A percentile compares a stretch with the other conserved stretches of the same genome.
Conservation (phyloP, 2,113 vertebrate species). For the Pangasianodon hypophthalmus region DNA sequence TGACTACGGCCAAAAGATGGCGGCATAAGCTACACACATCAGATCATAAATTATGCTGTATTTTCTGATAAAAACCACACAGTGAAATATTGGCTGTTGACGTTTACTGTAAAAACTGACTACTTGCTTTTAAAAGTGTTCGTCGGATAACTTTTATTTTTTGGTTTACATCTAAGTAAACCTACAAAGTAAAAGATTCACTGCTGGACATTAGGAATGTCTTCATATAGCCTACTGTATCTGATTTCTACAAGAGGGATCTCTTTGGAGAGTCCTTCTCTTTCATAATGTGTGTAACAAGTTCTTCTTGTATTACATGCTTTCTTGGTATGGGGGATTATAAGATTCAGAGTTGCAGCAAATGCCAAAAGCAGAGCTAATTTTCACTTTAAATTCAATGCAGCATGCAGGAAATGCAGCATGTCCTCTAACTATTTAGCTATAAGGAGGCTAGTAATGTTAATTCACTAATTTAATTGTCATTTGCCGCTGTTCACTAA, state of each 20-base stretch:
- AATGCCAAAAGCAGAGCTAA: neutral
- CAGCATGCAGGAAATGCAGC: neutral
- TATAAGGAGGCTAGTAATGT: neutral
- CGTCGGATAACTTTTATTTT: neutral
- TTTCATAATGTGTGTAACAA: neutral
- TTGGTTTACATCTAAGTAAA: neutral
- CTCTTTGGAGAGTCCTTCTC: neutral
- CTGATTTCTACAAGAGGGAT: neutral
- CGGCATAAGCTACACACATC: conserved; percentile 2
- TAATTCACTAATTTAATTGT: neutral
- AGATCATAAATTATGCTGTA: neutral
- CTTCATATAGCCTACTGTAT: neutral
- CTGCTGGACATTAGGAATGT: conserved; percentile 5
- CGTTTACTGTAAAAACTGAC: neutral
- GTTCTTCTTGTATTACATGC: neutral
- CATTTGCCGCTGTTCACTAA: neutral
- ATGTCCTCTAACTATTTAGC: no score
- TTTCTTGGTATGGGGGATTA: neutral
- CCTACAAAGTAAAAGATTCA: neutral
- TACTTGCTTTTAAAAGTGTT: neutral
- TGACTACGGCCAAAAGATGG: conserved; percentile 15
- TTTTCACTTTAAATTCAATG: neutral
- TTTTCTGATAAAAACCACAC: neutral
- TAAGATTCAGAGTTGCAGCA: neutral
- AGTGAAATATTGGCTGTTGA: neutral